Conservation (phyloP, 2,888 invertebrate species). For the Ethmia dodecea region DNA sequence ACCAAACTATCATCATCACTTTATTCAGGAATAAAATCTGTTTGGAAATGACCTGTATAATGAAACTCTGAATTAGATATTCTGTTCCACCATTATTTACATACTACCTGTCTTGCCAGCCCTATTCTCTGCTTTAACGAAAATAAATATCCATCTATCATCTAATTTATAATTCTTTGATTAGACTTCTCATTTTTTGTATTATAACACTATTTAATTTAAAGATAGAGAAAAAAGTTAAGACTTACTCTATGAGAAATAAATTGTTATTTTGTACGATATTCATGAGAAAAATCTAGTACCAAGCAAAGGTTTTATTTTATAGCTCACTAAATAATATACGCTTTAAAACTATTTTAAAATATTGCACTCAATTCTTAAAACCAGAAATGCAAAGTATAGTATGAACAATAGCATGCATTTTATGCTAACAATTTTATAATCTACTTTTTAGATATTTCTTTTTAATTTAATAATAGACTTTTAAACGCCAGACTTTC, state of each 20-base stretch:
- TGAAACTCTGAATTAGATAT: background rate
- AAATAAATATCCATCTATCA: constrained; percentile 55
- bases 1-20: constrained; percentile 36
- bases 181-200: constrained; percentile 32
- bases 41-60: background rate
- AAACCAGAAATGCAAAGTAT: background rate
- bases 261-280: constrained; percentile 1
- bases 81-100: constrained; percentile 28
- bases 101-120: constrained; percentile 19
- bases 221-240: constrained; percentile 36
- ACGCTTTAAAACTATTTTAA: background rate
- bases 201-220: constrained; percentile 26
- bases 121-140: constrained; percentile 45
- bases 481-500: constrained; percentile 42
- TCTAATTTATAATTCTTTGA: constrained; percentile 42
- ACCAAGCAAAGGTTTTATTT: no score
- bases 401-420: constrained; percentile 28
- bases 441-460: constrained; percentile 20
- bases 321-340: no score
- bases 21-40: constrained; percentile 69
- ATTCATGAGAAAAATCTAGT: no score
- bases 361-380: background rate
- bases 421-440: constrained; percentile 32
- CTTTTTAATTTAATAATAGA: constrained; percentile 32
- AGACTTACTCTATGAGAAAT: constrained; percentile 28